Conservation (phyloP, 2,888 invertebrate species). For the Pyralis farinalis region DNA sequence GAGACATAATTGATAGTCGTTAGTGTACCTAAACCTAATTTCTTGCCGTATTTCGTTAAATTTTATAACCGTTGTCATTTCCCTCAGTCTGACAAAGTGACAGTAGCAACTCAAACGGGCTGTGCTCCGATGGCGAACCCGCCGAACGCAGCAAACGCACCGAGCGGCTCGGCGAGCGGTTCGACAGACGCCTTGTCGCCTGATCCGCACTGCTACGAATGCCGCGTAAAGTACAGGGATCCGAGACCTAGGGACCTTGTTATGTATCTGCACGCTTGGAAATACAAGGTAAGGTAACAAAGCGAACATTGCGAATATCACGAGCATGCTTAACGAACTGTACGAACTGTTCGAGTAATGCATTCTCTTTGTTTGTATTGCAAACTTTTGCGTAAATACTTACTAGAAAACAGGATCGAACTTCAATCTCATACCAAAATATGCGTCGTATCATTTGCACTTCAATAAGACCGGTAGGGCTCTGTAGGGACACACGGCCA, state of each 20-base stretch:
- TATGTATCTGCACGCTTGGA: slow-evolving; percentile 98
- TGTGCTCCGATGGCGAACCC: slow-evolving; percentile 83
- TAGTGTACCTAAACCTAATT: too few relatives aligned
- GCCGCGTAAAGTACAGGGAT: slow-evolving; percentile 94
- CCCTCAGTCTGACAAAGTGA: slow-evolving; percentile 83
- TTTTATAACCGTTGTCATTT: slow-evolving; percentile 2
- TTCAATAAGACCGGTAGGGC: too few relatives aligned
- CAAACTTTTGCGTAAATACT: too few relatives aligned
- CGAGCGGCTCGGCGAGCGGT: slow-evolving; percentile 23
- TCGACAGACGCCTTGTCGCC: slow-evolving; percentile 81
- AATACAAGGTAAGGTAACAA: slow-evolving; percentile 87
- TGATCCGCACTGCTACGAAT: slow-evolving; percentile 95
- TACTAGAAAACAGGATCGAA: too few relatives aligned
- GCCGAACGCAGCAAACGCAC: slow-evolving; percentile 46
- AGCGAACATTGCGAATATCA: not conserved
- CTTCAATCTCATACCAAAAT: too few relatives aligned
- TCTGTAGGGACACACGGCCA: too few relatives aligned
- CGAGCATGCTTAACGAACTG: too few relatives aligned
- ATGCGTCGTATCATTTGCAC: too few relatives aligned
- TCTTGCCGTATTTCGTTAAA: too few relatives aligned
- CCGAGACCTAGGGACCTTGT: slow-evolving; percentile 95
- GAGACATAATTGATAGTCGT: too few relatives aligned
- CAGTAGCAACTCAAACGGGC: slow-evolving; percentile 93
- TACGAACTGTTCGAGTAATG: too few relatives aligned
- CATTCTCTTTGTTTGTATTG: too few relatives aligned